Conservation (phyloP, 2,113 vertebrate genomes). For the Campylomormyrus numenius region DNA sequence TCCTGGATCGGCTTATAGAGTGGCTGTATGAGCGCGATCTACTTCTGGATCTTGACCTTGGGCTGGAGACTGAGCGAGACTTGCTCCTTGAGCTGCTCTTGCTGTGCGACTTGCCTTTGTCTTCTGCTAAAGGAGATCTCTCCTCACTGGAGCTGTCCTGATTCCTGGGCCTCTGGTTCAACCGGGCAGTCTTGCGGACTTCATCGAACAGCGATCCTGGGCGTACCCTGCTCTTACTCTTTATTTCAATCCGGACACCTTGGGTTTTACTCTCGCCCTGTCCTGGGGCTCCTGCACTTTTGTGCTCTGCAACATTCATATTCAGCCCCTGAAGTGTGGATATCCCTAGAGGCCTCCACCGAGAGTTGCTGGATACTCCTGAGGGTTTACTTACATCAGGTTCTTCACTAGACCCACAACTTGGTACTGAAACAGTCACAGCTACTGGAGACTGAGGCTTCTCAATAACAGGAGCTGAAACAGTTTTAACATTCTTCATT, state of each 20-base stretch:
- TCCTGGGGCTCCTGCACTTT: conserved; percentile 39
- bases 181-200: conserved; percentile 85
- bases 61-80: conserved; percentile 75
- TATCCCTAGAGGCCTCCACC: conserved; percentile 86
- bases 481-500: conserved; percentile 12
- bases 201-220: conserved; percentile 95
- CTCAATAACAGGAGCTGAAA: conserved; percentile 26
- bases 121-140: conserved; percentile 62
- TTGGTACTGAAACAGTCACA: conserved; percentile 13
- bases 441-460: conserved; percentile 23
- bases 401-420: conserved; percentile 39
- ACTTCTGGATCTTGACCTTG: conserved; percentile 64
- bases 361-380: conserved; percentile 55
- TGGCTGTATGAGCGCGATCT: conserved; percentile 71
- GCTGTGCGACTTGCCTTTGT: conserved; percentile 60
- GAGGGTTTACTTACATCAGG: conserved; percentile 32
- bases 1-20: conserved; percentile 76
- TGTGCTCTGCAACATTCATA: conserved; percentile 34
- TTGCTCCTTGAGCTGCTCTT: conserved; percentile 68
- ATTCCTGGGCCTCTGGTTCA: conserved; percentile 87
- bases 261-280: conserved; percentile 55
- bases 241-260: conserved; percentile 88
- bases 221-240: conserved; percentile 82
- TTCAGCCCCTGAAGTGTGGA: conserved; percentile 47
- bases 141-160: conserved; percentile 92